Conservation (phyloP, 92 coral and sea anemone species). For the Micromussa lordhowensis region DNA sequence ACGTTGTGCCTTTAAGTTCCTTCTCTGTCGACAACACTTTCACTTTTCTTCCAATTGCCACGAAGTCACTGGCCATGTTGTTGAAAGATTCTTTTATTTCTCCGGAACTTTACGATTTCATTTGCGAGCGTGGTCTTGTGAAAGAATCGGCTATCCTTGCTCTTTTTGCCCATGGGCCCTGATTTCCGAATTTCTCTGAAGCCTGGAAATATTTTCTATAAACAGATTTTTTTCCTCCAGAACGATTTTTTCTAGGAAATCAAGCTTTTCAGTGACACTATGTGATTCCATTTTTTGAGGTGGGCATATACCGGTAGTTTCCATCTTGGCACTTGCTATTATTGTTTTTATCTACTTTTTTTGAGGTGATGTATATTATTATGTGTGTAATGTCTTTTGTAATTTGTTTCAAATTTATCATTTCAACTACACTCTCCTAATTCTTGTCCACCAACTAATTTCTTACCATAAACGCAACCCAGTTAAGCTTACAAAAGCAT, state of each 20-base stretch:
- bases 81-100: slow-evolving; percentile 16
- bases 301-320: not conserved
- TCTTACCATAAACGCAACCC: no score
- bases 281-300: not conserved
- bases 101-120: slow-evolving; percentile 29
- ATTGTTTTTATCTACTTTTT: no score
- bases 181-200: slow-evolving; percentile 23
- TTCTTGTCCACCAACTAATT: no score
- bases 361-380: no score
- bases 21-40: slow-evolving; percentile 39
- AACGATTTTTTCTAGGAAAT: slow-evolving; percentile 29
- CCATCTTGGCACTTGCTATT: not conserved
- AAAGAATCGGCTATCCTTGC: slow-evolving; percentile 2
- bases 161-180: slow-evolving; percentile 1
- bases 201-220: not conserved
- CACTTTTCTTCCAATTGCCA: slow-evolving; percentile 32
- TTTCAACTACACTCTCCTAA: no score
- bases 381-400: no score
- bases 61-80: slow-evolving; percentile 8
- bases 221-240: slow-evolving; percentile 12
- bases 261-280: slow-evolving; percentile 9
- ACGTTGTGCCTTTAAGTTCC: slow-evolving; percentile 35
- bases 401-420: no score
- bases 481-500: no score
- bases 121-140: slow-evolving; percentile 9